Evolutionary conservation across 2,113 vertebrate genomes (phyloP), one percentile per base, ranked within the genome.

Genomic region (Spea bombifrons): DNA sequence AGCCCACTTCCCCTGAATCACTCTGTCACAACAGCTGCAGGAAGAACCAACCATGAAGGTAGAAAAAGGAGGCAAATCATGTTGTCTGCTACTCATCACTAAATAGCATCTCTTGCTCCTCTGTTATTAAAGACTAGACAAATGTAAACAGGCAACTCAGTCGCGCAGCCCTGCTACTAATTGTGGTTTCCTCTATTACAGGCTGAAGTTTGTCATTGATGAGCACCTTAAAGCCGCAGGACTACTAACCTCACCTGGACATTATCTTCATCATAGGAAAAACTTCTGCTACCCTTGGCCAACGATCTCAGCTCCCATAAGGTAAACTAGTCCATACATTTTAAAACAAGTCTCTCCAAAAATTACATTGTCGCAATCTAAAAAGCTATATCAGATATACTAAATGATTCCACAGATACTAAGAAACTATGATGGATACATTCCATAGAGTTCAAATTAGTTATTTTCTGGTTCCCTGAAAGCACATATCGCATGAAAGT

Each of bases 51-150:
- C 46, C 17, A 44, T 46, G 52, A 53, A 57, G 70, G 52, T 71
- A 30, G 69, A 71, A 55, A 17, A 16, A 43, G 50, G 69, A 71
- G 17, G 70, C 46, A 72, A 72, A 72, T 57, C 30, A 73, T 59
- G 12, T 47, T 73, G 71, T 59, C 53, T 61, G 71, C 71, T 72
- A 72, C 71, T 48, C 71, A 73, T 73, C 55, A 59, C 55, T 73
- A 61, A 61, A 73, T 61, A 55, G 47, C 71, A 73, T 73, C 57
- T 59, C 61, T 15, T 61, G 5, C 71, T 48, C 43, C 71, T 73
- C 71, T 63, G 71, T 73, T 73, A 73, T 61, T 73, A 73, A 59
- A 73, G 71, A 73, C 71, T 63, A 73, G 71, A 73, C 71, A 59
- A 73, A 73, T 61, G 61, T 73, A 73, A 73, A 46, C 55, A 73